phyloP scores from a whole-genome alignment of 1,140 invertebrate genomes.

The Leguminivora glycinivorella region DNA sequence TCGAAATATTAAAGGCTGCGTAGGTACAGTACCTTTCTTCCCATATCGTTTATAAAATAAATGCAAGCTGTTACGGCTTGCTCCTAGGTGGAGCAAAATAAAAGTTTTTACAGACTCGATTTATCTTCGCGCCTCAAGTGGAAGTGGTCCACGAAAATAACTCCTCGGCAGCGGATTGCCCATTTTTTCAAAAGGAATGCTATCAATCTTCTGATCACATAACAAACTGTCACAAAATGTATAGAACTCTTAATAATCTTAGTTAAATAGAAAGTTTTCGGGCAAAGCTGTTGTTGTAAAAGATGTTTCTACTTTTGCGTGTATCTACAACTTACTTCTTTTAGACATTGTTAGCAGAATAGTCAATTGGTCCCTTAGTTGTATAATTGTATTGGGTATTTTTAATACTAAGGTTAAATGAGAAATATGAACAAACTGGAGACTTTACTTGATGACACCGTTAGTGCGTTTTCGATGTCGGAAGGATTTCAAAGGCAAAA shows the following conservation, averaged over 20 bases:
- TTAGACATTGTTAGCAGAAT: too few species aligned
- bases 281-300: not conserved
- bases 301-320: too few species aligned
- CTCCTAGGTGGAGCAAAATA: constrained; percentile 28
- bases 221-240: constrained; percentile 19
- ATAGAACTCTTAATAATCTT: not conserved
- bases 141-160: constrained; percentile 8
- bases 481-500: too few species aligned
- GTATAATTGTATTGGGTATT: too few species aligned
- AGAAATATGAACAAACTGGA: too few species aligned
- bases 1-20: constrained; percentile 33
- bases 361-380: too few species aligned
- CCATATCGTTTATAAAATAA: constrained; percentile 49
- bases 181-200: constrained; percentile 12
- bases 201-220: constrained; percentile 21
- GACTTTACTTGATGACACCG: too few species aligned
- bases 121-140: constrained; percentile 29
- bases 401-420: too few species aligned
- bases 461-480: too few species aligned
- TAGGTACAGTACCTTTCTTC: constrained; percentile 24
- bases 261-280: not conserved
- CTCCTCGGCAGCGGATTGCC: not conserved
- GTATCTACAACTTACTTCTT: too few species aligned
- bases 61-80: constrained; percentile 47
- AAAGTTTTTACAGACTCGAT: constrained; percentile 31